Base-by-base conservation (phyloP, 1,140 invertebrate genomes). In the Acromyrmex echinatior region DNA sequence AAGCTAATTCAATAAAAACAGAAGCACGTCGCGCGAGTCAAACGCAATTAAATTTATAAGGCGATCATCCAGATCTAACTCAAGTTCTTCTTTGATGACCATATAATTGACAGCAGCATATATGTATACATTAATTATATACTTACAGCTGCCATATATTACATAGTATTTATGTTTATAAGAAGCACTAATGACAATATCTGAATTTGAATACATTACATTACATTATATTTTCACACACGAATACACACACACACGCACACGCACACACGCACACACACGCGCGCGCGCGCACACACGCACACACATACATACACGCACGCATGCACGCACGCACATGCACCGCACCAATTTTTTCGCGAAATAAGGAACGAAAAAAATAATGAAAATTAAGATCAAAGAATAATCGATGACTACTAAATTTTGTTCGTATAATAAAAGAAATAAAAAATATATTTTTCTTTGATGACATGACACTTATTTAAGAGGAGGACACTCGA, bases 1-100 rank as follows among this genome's bases (percentile, higher is more conserved):
- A 56, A 66, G 21, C 21, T 81, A 82, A 82, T 63, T 76, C 28
- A 84, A 62, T 82, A 60, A 62, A 53, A 84, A 71, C 68, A 10
- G 12, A 82, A 7, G 25, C 6, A 81, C 4, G 31, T 28, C 18
- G 28, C 16, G 16, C 53, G 5, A 68, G 18, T 53, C 53, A 21
- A 80, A 0, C 45, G 9, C 7, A 53, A 56, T n/a, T 56, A 45
- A 45, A 45, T 45, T 70, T 28, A 28, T 2, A 25, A 51, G 25
- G 0, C 10, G 1, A 51, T 16, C 3, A 16, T 51, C 49, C 49
- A 51, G 14, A 14, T 25, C n/a, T 35, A 53, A 66, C 28, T 51
- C 10, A 10, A 35, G 3, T 80, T 63, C 31, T 68, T 80, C 49
- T 12, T 80, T 18, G n/a, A 68, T 1, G n/a, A 14, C 49, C 28